phyloP scores from a whole-genome alignment of 1,140 invertebrate genomes.

The Metaphire vulgaris region DNA sequence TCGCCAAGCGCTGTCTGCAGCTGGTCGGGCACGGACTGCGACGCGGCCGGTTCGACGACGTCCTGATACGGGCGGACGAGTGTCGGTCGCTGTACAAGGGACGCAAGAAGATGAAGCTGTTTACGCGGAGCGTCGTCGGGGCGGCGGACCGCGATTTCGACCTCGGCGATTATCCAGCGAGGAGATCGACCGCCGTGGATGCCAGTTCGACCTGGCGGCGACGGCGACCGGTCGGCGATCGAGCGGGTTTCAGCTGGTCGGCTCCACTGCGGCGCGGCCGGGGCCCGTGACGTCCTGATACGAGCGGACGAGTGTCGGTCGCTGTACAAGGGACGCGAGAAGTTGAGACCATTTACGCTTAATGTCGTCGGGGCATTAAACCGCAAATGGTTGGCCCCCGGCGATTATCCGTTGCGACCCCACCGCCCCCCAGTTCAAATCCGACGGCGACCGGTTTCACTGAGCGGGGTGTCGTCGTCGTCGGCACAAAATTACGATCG shows the following conservation, averaged over 20 bases:
- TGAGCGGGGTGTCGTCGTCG: too few relatives aligned
- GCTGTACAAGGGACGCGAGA: constrained; percentile 37
- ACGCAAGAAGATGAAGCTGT: constrained; percentile 24
- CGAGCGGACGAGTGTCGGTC: constrained; percentile 35
- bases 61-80: constrained; percentile 36
- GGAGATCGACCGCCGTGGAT: constrained; percentile 70
- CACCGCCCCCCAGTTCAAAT: constrained; percentile 69
- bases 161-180: constrained; percentile 34
- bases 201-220: too few relatives aligned
- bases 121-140: constrained; percentile 18
- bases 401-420: constrained; percentile 45
- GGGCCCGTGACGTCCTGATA: constrained; percentile 43
- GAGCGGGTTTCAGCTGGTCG: constrained; percentile 33
- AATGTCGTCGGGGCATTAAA: not conserved
- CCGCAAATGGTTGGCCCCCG: not conserved
- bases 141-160: not conserved
- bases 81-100: constrained; percentile 42
- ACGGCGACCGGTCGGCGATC: constrained; percentile 32
- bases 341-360: constrained; percentile 23
- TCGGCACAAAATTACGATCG: too few relatives aligned
- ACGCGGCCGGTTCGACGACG: constrained; percentile 40
- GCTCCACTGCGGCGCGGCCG: constrained; percentile 34
- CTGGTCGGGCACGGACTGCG: constrained; percentile 36
- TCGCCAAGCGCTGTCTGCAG: constrained; percentile 36
- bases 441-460: constrained; percentile 34